phyloP scores from a whole-genome alignment of 2,888 invertebrate genomes.

The Ormyrus rosae region DNA sequence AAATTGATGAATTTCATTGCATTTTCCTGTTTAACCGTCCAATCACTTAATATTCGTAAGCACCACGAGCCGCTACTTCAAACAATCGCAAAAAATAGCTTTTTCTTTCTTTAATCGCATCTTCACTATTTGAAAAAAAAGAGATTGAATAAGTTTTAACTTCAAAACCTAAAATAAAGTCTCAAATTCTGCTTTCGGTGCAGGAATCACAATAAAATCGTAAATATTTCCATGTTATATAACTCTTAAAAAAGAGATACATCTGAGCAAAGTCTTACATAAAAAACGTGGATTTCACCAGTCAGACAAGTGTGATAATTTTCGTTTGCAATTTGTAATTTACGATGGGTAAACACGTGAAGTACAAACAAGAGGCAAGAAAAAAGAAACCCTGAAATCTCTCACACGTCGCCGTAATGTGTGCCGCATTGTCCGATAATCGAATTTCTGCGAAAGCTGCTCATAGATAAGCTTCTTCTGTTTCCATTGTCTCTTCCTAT shows the following conservation, averaged over 20 bases:
- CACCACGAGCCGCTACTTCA: no score
- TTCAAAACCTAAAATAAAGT: no score
- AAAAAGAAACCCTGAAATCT: not conserved
- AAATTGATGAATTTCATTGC: no score
- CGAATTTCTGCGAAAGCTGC: conserved; percentile 26
- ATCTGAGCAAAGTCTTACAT: not conserved
- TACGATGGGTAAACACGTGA: conserved; percentile 3
- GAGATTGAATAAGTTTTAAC: no score
- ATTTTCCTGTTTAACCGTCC: no score
- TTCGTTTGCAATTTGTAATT: not conserved
- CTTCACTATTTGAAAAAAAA: no score
- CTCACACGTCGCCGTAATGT: not conserved
- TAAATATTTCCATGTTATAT: conserved; percentile 18
- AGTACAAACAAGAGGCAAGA: not conserved
- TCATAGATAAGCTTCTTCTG: conserved; percentile 9
- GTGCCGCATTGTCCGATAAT: conserved; percentile 3
- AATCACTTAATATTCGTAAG: no score
- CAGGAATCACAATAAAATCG: not conserved
- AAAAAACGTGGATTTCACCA: conserved; percentile 9
- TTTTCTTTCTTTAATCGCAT: no score
- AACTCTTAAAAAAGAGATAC: not conserved
- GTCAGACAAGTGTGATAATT: conserved; percentile 11
- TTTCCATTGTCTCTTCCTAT: conserved; percentile 6
- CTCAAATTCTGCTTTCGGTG: no score
- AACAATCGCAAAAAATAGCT: no score